Percentiles rank a stretch among this genome's conserved stretches.
These are phyloP conservation scores for Sinocyclocheilus anshuiensis DNA, from an alignment of 2,113 vertebrate genomes.

Conservation along the genomic window DNA sequence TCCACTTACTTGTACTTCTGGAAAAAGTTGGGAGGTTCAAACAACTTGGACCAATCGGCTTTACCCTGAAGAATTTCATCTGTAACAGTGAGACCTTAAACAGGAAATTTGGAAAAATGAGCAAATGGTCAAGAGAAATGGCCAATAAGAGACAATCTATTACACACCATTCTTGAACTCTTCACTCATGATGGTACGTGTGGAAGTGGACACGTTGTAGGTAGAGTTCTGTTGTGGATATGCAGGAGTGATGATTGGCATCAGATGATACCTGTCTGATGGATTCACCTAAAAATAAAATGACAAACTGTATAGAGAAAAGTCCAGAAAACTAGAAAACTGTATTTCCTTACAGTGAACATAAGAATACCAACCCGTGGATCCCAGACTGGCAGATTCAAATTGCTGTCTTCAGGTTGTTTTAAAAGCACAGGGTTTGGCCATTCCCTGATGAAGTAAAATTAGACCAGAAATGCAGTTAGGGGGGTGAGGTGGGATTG, in stretches of 20 bases:
- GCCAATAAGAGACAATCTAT: not conserved
- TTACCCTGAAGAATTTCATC: conserved; percentile 95
- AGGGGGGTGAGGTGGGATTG: not conserved
- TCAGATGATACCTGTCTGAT: conserved; percentile 91
- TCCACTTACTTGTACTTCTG: conserved; percentile 94
- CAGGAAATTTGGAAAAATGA: not conserved
- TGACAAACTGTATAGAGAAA: not conserved
- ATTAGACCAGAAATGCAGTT: not conserved
- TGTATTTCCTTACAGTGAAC: not conserved
- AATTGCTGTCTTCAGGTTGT: conserved; percentile 90
- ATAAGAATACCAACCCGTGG: conserved; percentile 82
- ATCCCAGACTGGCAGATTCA: conserved; percentile 97
- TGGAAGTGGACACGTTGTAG: conserved; percentile 93
- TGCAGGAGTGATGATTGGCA: conserved; percentile 97
- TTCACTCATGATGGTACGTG: conserved; percentile 91
- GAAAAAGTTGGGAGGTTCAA: conserved; percentile 94
- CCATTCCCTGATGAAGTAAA: conserved; percentile 85
- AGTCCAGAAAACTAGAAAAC: not conserved
- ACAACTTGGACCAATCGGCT: conserved; percentile 93
- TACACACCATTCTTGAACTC: conserved; percentile 91
- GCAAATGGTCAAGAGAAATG: not conserved
- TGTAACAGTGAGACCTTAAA: conserved; percentile 87
- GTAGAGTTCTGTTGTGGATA: conserved; percentile 98
- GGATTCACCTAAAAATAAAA: conserved; percentile 85
- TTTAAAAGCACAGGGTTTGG: conserved; percentile 95